Conservation (phyloP, 2,113 vertebrate genomes). For the Lamprotornis superbus region DNA sequence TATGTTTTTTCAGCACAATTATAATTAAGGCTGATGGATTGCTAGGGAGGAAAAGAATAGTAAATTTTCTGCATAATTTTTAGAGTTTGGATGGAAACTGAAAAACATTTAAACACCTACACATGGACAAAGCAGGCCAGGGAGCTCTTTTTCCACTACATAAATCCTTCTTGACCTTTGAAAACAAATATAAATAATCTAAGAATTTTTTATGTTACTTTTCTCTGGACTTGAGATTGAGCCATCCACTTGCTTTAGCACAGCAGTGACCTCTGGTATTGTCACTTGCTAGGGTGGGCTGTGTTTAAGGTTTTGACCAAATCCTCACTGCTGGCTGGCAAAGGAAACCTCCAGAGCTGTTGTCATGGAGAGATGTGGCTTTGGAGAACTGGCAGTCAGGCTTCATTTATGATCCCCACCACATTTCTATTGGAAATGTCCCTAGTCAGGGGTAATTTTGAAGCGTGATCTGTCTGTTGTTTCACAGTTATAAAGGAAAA, state of each 20-base stretch:
- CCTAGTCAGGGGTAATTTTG: not conserved
- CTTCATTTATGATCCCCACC: not conserved
- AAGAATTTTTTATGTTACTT: not conserved
- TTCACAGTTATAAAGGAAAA: not conserved
- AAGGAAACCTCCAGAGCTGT: not conserved
- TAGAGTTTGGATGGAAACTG: not conserved
- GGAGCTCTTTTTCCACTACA: not conserved
- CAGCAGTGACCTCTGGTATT: not conserved
- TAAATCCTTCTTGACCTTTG: not conserved
- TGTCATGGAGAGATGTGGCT: not conserved
- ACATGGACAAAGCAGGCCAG: not conserved
- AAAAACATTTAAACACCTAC: not conserved
- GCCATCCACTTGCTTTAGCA: not conserved
- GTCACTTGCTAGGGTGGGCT: not conserved
- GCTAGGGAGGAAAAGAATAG: not conserved
- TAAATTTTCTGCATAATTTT: constrained; percentile 7
- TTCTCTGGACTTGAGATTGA: not conserved
- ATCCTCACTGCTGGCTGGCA: not conserved
- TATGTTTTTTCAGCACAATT: constrained; percentile 6
- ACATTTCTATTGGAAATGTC: not conserved
- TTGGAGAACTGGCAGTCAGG: not conserved
- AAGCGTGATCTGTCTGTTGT: not conserved
- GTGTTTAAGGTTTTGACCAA: not conserved
- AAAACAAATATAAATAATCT: not conserved
- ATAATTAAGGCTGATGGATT: constrained; percentile 58